These are phyloP conservation scores for Crambe crambe DNA, from an alignment of 37 sponge, comb jelly and placozoan species.

Conservation along the genomic window DNA sequence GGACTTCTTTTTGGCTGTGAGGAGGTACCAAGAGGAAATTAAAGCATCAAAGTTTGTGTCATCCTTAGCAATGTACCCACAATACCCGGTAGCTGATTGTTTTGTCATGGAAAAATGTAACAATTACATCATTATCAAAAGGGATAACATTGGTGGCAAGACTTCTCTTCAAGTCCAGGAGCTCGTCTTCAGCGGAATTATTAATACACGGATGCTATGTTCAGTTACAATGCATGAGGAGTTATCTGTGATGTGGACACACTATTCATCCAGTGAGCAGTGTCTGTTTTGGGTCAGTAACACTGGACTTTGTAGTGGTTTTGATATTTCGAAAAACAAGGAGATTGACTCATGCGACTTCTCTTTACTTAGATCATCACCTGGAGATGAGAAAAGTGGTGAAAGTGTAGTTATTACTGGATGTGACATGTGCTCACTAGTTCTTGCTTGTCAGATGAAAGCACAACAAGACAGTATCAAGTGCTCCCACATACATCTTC, in stretches of 20 bases:
- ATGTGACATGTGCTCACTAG: constrained; percentile 14
- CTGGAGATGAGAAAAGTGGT: no score
- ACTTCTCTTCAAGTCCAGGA: not conserved
- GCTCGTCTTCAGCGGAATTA: not conserved
- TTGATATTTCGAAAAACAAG: not conserved
- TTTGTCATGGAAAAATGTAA: not conserved
- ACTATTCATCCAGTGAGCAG: not conserved
- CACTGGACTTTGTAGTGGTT: not conserved
- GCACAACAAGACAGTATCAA: not conserved
- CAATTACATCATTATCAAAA: not conserved
- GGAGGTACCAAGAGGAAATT: not conserved
- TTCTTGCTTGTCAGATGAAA: not conserved
- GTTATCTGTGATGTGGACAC: not conserved
- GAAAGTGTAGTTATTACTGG: not conserved
- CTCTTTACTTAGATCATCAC: no score
- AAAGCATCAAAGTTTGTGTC: not conserved
- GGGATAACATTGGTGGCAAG: not conserved
- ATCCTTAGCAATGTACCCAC: not conserved
- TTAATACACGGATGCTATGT: not conserved
- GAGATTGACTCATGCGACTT: no score
- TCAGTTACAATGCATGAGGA: not conserved
- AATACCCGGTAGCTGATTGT: not conserved
- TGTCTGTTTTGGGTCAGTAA: constrained; percentile 8
- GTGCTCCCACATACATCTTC: not conserved
- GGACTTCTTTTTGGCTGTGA: constrained; percentile 8